Evolutionary conservation across 2,888 invertebrate species (phyloP), one percentile per base, ranked within the genome.

Genomic region (Dryobota labecula): DNA sequence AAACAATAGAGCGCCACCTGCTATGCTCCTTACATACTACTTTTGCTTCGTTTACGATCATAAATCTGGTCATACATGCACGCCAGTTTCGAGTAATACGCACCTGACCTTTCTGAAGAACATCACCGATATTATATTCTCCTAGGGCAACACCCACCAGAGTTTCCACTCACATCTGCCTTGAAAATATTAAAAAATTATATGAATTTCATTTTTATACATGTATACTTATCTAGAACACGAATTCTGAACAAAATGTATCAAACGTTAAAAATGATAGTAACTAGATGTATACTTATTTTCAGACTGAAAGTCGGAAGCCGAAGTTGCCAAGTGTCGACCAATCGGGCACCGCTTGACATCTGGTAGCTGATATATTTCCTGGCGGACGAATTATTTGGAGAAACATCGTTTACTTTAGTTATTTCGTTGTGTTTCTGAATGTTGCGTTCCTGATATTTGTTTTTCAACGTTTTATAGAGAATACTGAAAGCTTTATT

Each of bases 311-410:
- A 60, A 43, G 27, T 24, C 53, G 58, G 58, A 77, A 47, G 30
- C 2, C 13, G 24, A 54, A 57, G 76, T 66, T 73, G 70, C 54
- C 70, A 69, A 74, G 38, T 43, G 58, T 58, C 71, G 20, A 0
- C 27, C 43, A 24, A 63, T 54, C 20, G 57, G 24, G 36, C 30
- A 13, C 20, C 20, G 53, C 20, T 30, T 45, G 62, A 63, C 70
- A 63, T 77, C 58, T 63, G 58, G 3, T 53, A 41, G 57, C 41
- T 18, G 63, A 71, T 36, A 70, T 75, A 49, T 63, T 77, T 70
- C 47, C 71, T 70, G 71, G 78, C 78, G 63, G 54, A 63, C 63
- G 30, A 70, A 7, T 77, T 63, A 24, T 57, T 64, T 45, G 15
- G 18, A 30, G 15, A 45, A 30, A 45, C n/a, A n/a, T 2, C 5